These are phyloP conservation scores for Eudemis profundana DNA, from an alignment of 2,888 invertebrate species.

Conservation along the genomic window DNA sequence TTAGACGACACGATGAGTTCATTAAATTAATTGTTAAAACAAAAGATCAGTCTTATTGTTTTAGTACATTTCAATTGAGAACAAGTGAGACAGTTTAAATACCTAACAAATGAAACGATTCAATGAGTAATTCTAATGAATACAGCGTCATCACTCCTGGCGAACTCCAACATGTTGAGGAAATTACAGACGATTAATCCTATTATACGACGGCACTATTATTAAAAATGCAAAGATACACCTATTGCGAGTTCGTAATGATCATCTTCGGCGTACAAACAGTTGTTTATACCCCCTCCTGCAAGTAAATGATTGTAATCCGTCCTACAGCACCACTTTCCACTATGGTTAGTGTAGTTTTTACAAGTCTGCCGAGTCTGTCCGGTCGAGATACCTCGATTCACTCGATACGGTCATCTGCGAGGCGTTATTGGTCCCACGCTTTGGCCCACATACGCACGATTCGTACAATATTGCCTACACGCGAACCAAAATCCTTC, in stretches of 20 bases:
- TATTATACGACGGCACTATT: constrained; percentile 34
- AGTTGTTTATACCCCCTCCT: constrained; percentile 28
- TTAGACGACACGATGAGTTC: constrained; percentile 3
- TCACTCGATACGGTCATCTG: constrained; percentile 80
- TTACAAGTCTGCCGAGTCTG: constrained; percentile 69
- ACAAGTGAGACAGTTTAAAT: constrained; percentile 70
- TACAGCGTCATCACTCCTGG: constrained; percentile 65
- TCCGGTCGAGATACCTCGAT: constrained; percentile 75
- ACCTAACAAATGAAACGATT: constrained; percentile 74
- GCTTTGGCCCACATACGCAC: constrained; percentile 74
- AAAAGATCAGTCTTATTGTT: constrained; percentile 55
- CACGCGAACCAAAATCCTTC: constrained; percentile 52
- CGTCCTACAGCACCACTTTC: constrained; percentile 65
- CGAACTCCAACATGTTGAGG: constrained; percentile 55
- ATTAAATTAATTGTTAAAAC: constrained; percentile 26
- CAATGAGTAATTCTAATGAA: constrained; percentile 78
- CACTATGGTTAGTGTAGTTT: constrained; percentile 61
- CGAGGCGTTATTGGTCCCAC: constrained; percentile 72
- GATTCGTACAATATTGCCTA: constrained; percentile 53
- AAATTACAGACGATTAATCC: constrained; percentile 49
- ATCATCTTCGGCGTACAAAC: constrained; percentile 17
- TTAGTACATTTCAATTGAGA: constrained; percentile 78
- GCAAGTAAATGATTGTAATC: constrained; percentile 47
- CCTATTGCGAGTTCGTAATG: constrained; percentile 25
- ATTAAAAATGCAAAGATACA: constrained; percentile 36